These are phyloP conservation scores for Drosophila parthenogenetica DNA, from an alignment of 2,888 invertebrate genomes.

Conservation along the genomic window DNA sequence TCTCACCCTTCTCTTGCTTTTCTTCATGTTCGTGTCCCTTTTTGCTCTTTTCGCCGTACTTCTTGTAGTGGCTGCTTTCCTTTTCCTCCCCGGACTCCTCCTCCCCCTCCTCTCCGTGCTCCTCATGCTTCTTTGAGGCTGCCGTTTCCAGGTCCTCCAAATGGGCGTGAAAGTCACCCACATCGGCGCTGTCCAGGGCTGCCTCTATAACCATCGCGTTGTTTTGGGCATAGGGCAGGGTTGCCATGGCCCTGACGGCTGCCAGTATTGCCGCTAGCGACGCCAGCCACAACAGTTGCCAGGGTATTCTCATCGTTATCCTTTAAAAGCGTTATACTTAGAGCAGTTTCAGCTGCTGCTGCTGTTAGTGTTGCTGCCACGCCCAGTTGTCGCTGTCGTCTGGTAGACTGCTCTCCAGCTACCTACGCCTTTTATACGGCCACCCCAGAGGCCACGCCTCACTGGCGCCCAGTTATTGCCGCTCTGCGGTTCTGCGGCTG, in stretches of 20 bases:
- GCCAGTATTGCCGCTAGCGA: constrained; percentile 46
- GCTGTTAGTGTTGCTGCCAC: constrained; percentile 55
- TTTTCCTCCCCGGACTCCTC: constrained; percentile 89
- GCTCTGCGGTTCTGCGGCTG: constrained; percentile 59
- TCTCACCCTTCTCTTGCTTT: constrained; percentile 88
- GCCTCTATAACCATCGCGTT: constrained; percentile 60
- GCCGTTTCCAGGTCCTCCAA: constrained; percentile 82
- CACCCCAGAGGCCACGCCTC: constrained; percentile 58
- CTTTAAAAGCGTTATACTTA: constrained; percentile 46
- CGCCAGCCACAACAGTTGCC: constrained; percentile 65
- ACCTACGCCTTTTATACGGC: constrained; percentile 60
- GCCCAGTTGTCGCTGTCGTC: constrained; percentile 63
- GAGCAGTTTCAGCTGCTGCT: constrained; percentile 34
- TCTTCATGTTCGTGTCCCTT: constrained; percentile 90
- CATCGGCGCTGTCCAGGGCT: constrained; percentile 53
- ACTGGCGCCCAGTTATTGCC: constrained; percentile 46
- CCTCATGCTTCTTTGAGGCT: constrained; percentile 82
- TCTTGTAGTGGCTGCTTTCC: constrained; percentile 88
- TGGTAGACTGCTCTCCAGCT: constrained; percentile 52
- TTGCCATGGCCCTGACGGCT: constrained; percentile 45
- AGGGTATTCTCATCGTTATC: constrained; percentile 47
- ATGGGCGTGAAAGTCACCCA: constrained; percentile 52
- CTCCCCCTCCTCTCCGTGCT: constrained; percentile 81
- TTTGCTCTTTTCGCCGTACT: constrained; percentile 89
- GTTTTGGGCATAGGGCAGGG: constrained; percentile 52